Conservation (phyloP, 2,888 invertebrate genomes). For the Lycophotia porphyrea region DNA sequence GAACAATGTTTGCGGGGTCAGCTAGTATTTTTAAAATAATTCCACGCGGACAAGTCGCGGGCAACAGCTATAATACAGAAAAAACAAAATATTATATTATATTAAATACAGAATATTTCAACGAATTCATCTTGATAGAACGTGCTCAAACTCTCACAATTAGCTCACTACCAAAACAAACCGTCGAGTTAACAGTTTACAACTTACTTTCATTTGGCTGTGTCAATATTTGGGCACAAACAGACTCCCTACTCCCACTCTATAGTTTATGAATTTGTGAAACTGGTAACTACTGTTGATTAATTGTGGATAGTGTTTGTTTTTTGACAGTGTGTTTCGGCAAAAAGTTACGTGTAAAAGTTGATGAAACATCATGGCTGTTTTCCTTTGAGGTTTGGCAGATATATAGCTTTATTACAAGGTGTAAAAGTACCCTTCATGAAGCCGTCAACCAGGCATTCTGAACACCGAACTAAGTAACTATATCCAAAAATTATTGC, state of each 20-base stretch:
- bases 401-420: too few relatives aligned
- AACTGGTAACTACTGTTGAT: constrained; percentile 30
- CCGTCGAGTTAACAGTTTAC: constrained; percentile 48
- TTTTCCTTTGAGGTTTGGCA: not conserved
- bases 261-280: constrained; percentile 54
- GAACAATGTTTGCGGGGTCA: too few relatives aligned
- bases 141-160: constrained; percentile 35
- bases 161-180: constrained; percentile 52
- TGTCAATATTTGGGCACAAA: constrained; percentile 55
- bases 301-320: constrained; percentile 24
- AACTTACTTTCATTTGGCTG: constrained; percentile 55
- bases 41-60: too few relatives aligned
- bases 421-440: too few relatives aligned
- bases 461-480: too few relatives aligned
- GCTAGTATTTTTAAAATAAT: too few relatives aligned
- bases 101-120: constrained; percentile 3
- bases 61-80: too few relatives aligned
- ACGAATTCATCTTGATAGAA: constrained; percentile 25
- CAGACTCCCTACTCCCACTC: constrained; percentile 16
- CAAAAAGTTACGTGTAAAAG: not conserved
- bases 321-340: not conserved
- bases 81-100: too few relatives aligned
- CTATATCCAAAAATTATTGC: too few relatives aligned
- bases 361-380: too few relatives aligned
- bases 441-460: too few relatives aligned